Conservation (phyloP, 2,888 invertebrate species). For the Drosophila nr. perissopoda region DNA sequence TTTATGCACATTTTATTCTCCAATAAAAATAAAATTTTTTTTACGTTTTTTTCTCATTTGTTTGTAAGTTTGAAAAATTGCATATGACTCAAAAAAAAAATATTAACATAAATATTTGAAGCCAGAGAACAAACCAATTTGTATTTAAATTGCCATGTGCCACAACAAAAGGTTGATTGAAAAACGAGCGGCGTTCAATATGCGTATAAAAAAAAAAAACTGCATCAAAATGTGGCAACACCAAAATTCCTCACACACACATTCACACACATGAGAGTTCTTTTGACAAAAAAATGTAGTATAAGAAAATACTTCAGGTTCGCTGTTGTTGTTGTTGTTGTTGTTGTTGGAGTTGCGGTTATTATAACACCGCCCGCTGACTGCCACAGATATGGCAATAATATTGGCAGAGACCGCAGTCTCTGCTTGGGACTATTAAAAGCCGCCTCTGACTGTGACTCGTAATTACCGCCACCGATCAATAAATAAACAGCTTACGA, state of each 20-base stretch:
- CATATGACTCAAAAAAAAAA: neutral
- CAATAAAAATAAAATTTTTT: neutral
- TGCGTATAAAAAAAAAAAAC: constrained; percentile 44
- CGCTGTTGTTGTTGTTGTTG: constrained; percentile 7
- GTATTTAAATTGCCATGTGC: constrained; percentile 47
- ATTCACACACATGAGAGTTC: constrained; percentile 54
- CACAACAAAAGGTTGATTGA: constrained; percentile 62
- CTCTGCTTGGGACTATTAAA: constrained; percentile 37
- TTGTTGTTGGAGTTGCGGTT: constrained; percentile 38
- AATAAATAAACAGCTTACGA: constrained; percentile 74
- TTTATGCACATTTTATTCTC: neutral
- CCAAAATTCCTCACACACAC: constrained; percentile 58
- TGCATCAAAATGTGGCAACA: constrained; percentile 57
- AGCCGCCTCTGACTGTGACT: constrained; percentile 28
- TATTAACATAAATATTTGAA: constrained; percentile 12
- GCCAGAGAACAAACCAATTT: constrained; percentile 22
- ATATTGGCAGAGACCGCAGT: constrained; percentile 35
- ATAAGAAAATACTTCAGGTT: constrained; percentile 61
- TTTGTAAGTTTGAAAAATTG: neutral
- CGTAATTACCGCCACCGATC: constrained; percentile 69
- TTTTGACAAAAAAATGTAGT: constrained; percentile 58
- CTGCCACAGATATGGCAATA: constrained; percentile 71
- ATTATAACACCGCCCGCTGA: constrained; percentile 65
- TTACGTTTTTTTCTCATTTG: neutral
- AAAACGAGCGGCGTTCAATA: constrained; percentile 59